These are phyloP conservation scores for Amazona vittata DNA, from an alignment of 2,113 vertebrate genomes.

Conservation along the genomic window DNA sequence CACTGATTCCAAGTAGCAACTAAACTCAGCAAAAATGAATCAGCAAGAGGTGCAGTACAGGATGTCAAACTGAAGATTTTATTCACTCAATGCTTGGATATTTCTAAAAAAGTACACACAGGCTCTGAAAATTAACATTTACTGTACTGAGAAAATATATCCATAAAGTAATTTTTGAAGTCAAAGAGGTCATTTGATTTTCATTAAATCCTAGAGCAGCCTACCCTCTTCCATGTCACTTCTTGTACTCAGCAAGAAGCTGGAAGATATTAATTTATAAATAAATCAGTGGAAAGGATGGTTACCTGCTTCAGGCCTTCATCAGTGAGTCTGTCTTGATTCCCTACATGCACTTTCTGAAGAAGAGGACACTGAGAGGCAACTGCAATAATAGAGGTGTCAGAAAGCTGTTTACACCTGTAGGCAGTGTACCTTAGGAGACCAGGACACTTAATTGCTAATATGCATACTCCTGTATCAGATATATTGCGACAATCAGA, in stretches of 20 bases:
- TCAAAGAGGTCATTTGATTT: not conserved
- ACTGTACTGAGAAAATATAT: not conserved
- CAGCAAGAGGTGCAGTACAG: not conserved
- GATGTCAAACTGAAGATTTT: not conserved
- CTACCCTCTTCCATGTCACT: not conserved
- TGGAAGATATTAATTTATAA: not conserved
- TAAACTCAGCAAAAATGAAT: not conserved
- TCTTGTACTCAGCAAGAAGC: not conserved
- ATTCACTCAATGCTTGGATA: not conserved
- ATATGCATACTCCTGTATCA: conserved; percentile 88
- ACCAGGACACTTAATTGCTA: conserved; percentile 91
- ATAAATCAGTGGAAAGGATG: not conserved
- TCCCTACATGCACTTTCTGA: conserved; percentile 95
- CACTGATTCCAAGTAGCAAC: not conserved
- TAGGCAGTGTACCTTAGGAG: conserved; percentile 94
- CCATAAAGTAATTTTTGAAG: not conserved
- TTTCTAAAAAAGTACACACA: not conserved
- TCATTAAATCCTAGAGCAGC: not conserved
- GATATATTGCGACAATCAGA: conserved; percentile 95
- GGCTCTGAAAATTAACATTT: not conserved
- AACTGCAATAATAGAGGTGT: conserved; percentile 87
- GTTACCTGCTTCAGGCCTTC: conserved; percentile 90
- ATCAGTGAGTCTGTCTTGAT: conserved; percentile 97
- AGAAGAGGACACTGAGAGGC: conserved; percentile 91
- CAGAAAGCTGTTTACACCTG: conserved; percentile 96